Evolutionary conservation across 2,797 vertebrate species (phyloP), one percentile per base, ranked within the genome.

Genomic region (Sebastes cheni): DNA sequence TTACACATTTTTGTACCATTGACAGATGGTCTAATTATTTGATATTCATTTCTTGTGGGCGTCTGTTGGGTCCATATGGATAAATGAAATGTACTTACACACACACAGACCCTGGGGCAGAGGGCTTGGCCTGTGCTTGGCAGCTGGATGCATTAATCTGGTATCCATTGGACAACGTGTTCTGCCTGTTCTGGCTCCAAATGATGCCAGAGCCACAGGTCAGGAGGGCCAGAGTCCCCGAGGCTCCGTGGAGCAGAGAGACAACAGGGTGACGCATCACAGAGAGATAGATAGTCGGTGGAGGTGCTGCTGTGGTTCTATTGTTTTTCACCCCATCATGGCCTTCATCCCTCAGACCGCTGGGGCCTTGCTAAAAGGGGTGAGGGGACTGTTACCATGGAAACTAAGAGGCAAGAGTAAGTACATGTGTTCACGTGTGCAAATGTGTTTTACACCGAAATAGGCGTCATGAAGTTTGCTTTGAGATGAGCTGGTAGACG

Each of bases 261-360:
- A 75, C 71, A 80, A 70, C 54, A 25, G 20, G 72, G 75, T 61
- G 76, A 77, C 62, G 77, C 54, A 76, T 81, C 75, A 75, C 62
- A 67, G 54, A 65, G 54, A 69, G 27, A 58, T 10, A 23, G 67
- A 66, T 34, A 82, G 74, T 77, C 64, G 27, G 65, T 61, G 25
- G 32, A 76, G 75, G 55, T 36, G 10, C 58, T 42, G 10, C 58
- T 58, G 60, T 64, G 46, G 65, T 75, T 68, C 36, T 87, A 27
- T 82, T 86, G 72, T 67, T 85, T 89, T 86, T 77, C 80, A 75
- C 72, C 32, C 72, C 58, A 74, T 70, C 77, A 89, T 94, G 92
- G 91, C 91, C 64, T 91, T 93, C 83, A 93, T 93, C 75, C 86
- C 85, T 81, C 91, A 93, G 66, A 91, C 88, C 0, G 83, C 92